Base-by-base conservation (phyloP, 2,888 invertebrate genomes). In the Abscondita cerata region DNA sequence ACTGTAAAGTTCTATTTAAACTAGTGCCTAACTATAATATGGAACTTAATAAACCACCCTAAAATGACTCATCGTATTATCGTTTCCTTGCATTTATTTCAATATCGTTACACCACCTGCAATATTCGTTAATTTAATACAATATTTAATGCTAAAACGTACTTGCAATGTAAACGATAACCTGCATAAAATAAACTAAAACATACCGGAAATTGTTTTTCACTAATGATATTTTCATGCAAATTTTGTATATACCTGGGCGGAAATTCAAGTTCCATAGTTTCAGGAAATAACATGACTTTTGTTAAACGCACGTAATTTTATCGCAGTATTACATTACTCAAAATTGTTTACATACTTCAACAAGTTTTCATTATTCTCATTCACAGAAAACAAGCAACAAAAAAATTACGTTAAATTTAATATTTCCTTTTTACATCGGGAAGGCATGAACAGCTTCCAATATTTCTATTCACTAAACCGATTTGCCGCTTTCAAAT, bases 1-100 rank as follows among this genome's bases (percentile, higher is more conserved):
- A 55, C 51, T 55, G 59, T 52, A 31, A 55, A 60, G 54, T 55
- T 60, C 25, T 60, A 55, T 51, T 38, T 56, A 34, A 61, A 52
- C 33, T 41, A 19, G 34, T 52, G 19, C 25, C 48, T 48, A 48
- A 53, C 48, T 48, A 13, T 36, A 59, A 48, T 59, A 40, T 59
- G 16, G 20, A 57, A 53, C 53, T 5, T 52, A 13, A 59, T 59
- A 53, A 46, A 44, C 34, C 52, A 46, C 31, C 18, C n/a, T 9
- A 41, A 44, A 51, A 19, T 44, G 34, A 25, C 25, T 2, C 25
- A 4, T 25, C 2, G 1, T 34, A 50, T 50, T 48, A 48, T 13
- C 5, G 8, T 31, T 16, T n/a, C 16, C 20, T 11, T 47, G 20
- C 19, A 16, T n/a, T n/a, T 36, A 9, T 50, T 40, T 34, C 33